These are phyloP conservation scores for Origma solitaria DNA, from an alignment of 2,113 vertebrate species.

Conservation along the genomic window DNA sequence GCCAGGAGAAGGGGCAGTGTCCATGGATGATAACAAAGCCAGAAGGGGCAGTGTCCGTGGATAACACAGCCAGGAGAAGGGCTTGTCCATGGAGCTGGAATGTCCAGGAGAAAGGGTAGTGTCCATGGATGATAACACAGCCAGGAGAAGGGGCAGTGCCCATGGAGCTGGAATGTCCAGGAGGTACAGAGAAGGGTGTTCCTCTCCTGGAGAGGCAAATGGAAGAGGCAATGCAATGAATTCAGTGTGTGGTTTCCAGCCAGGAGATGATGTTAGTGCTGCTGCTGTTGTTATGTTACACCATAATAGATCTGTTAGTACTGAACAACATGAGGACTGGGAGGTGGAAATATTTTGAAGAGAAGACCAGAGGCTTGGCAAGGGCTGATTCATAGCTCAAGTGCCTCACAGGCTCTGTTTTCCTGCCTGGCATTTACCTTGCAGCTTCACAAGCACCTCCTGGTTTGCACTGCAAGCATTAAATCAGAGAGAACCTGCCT, in stretches of 20 bases:
- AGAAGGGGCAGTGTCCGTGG: not conserved
- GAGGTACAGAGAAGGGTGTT: not conserved
- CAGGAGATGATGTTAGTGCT: not conserved
- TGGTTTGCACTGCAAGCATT: not conserved
- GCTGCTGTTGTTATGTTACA: not conserved
- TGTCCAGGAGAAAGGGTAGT: not conserved
- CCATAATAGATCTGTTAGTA: not conserved
- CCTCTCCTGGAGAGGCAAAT: not conserved
- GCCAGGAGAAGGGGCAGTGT: not conserved
- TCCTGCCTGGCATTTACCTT: not conserved
- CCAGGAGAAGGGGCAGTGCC: not conserved
- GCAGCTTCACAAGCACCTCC: not conserved
- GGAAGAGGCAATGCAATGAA: not conserved
- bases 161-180: not conserved
- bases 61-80: too few relatives aligned
- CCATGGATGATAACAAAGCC: not conserved
- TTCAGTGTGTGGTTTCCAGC: not conserved
- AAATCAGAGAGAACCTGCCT: not conserved
- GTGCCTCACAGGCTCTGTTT: not conserved
- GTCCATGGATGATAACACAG: not conserved
- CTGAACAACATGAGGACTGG: not conserved
- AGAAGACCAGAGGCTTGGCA: not conserved
- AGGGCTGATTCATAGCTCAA: not conserved
- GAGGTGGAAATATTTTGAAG: not conserved
- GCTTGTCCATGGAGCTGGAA: not conserved